phyloP scores from a whole-genome alignment of 92 coral and sea anemone species.

The Palythoa caribaeorum region DNA sequence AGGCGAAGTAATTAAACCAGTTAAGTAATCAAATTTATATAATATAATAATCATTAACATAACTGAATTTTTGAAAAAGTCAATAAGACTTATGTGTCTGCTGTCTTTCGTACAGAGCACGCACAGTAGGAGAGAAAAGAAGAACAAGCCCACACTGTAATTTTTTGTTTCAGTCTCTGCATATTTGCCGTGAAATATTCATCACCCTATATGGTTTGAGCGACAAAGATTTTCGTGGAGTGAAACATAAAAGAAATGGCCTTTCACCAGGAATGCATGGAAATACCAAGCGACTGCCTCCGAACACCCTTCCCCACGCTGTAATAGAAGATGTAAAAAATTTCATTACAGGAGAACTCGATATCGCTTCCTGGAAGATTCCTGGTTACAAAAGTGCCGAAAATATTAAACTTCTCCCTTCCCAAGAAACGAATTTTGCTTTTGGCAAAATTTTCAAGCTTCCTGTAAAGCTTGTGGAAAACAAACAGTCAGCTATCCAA shows the following conservation, averaged over 20 bases:
- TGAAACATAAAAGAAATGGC: slow-evolving; percentile 23
- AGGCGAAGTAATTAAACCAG: background rate
- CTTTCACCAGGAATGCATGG: slow-evolving; percentile 30
- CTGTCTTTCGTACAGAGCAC: background rate
- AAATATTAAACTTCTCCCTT: slow-evolving; percentile 46
- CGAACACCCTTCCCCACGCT: slow-evolving; percentile 17
- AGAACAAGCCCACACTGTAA: background rate
- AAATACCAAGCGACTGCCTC: slow-evolving; percentile 39
- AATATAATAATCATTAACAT: background rate
- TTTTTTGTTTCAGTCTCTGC: slow-evolving; percentile 1
- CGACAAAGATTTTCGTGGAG: slow-evolving; percentile 6
- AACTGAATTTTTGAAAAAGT: background rate
- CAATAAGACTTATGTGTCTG: background rate
- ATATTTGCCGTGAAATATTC: background rate
- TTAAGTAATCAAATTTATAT: background rate
- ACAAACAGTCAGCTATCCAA: slow-evolving; percentile 36
- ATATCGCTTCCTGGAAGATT: slow-evolving; percentile 43
- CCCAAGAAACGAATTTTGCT: slow-evolving; percentile 52
- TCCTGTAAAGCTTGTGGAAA: slow-evolving; percentile 48
- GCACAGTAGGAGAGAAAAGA: background rate
- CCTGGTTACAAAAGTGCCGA: slow-evolving; percentile 42
- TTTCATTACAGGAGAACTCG: slow-evolving; percentile 34
- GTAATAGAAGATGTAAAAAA: slow-evolving; percentile 17
- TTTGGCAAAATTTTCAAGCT: slow-evolving; percentile 42
- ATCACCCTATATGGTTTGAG: slow-evolving; percentile 18